Evolutionary conservation across 2,113 vertebrate genomes (phyloP), one percentile per base, ranked within the genome.

Genomic region (Plectropomus leopardus): DNA sequence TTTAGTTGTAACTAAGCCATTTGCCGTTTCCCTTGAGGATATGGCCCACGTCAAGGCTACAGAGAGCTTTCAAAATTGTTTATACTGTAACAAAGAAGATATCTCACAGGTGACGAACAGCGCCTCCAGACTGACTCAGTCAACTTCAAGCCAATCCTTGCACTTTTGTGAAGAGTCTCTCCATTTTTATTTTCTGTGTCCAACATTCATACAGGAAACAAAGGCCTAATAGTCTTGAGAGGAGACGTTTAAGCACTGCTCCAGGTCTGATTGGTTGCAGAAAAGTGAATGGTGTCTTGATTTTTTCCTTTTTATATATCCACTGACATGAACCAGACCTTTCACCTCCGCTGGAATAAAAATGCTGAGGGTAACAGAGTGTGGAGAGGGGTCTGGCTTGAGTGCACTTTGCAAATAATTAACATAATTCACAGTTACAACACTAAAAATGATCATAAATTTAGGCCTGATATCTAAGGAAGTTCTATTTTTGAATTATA

Each of bases 1-100:
- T 82, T 76, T 76, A 61, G 76, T 19, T 72, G 59, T 81, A 86
- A 80, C 66, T 82, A 51, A 88, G 72, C 54, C 48, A 78, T 68
- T 72, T 72, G 48, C 66, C 5, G 63, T 75, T 76, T 68, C 57
- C 36, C 78, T 19, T 3, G 70, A 45, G 74, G 11, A 73, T 21
- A 45, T 19, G n/a, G 45, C 63, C 77, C 59, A 58, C 2, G 7
- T 55, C 72, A 48, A 70, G 53, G 58, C 45, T 47, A 40, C n/a
- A 50, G 65, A 69, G 42, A 82, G 58, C 30, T 54, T 83, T 78
- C 21, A 59, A 66, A 69, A 23, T 14, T 24, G 51, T 57, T 83
- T 67, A 70, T 58, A 36, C 36, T 73, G 42, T 69, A 82, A 64
- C 66, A 42, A 64, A 72, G 65, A 55, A 72, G 82, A 80, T 79